Evolutionary conservation across 2,888 invertebrate species (phyloP).

Genomic region (Himalopsyche japonica): DNA sequence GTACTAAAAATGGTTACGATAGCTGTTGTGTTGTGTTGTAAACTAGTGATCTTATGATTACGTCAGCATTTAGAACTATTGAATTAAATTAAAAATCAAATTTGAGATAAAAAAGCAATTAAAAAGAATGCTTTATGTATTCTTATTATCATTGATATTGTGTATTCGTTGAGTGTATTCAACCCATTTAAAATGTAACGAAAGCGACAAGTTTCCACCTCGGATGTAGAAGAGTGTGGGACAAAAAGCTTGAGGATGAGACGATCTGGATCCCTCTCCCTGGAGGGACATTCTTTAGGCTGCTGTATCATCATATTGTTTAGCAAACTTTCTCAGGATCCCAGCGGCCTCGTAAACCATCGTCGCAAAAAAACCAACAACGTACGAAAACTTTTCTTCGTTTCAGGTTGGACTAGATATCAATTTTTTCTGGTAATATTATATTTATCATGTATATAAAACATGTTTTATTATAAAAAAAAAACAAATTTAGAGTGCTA

Average conservation of each 20-base stretch:
- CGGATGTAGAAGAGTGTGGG: not conserved
- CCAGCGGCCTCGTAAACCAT: slow-evolving; percentile 22
- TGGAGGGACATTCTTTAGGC: not conserved
- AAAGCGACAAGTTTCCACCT: not conserved
- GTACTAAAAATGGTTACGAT: too few species aligned
- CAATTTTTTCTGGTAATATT: not conserved
- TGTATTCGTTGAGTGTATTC: not conserved
- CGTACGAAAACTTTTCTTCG: not conserved
- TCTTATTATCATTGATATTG: too few species aligned
- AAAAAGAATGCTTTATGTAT: too few species aligned
- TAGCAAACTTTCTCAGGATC: slow-evolving; percentile 16
- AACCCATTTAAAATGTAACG: not conserved
- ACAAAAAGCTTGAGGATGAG: not conserved
- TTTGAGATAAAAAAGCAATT: too few species aligned
- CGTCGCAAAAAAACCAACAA: not conserved
- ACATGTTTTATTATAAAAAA: not conserved
- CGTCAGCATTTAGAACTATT: too few species aligned
- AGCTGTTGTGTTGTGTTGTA: too few species aligned
- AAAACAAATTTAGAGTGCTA: too few species aligned
- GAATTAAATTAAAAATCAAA: too few species aligned
- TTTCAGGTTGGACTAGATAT: not conserved
- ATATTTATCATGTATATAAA: not conserved
- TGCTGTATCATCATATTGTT: slow-evolving; percentile 17
- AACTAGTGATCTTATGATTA: too few species aligned
- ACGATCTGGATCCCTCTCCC: not conserved